These are phyloP conservation scores for Calameuta pallipes DNA, from an alignment of 2,888 invertebrate species.

Conservation along the genomic window DNA sequence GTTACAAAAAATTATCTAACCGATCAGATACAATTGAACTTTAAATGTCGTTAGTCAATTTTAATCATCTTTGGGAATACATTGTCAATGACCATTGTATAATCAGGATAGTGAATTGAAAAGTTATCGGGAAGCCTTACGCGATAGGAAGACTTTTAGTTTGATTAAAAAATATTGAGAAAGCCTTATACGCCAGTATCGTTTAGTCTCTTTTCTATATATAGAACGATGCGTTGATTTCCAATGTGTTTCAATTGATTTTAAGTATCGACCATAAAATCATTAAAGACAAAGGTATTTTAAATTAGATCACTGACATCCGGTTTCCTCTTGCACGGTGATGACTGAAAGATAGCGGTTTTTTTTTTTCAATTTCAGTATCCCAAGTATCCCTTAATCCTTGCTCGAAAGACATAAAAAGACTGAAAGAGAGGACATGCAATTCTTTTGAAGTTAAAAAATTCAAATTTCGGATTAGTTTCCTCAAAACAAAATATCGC, in stretches of 20 bases:
- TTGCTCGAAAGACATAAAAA: too few relatives aligned
- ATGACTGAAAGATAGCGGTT: too few relatives aligned
- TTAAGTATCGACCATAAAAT: not conserved
- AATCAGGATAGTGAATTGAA: not conserved
- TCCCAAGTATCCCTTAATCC: not conserved
- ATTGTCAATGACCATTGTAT: not conserved
- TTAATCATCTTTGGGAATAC: not conserved
- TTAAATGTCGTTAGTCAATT: too few relatives aligned
- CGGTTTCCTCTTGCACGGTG: too few relatives aligned
- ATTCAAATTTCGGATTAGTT: too few relatives aligned
- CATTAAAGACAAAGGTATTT: too few relatives aligned
- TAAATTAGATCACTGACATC: too few relatives aligned
- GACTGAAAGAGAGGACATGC: accelerated
- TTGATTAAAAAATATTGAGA: not conserved
- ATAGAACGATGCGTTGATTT: not conserved
- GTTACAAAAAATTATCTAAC: too few relatives aligned
- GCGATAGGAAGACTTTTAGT: not conserved
- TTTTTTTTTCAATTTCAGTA: not conserved
- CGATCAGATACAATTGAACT: too few relatives aligned
- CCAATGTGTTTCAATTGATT: not conserved
- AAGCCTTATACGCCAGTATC: not conserved
- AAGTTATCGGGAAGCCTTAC: not conserved
- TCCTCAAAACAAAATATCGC: too few relatives aligned
- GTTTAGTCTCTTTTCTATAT: conserved; percentile 4
- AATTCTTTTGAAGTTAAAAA: too few relatives aligned